phyloP scores from a whole-genome alignment of 1,140 invertebrate genomes.

The roundworm (Caenorhabditis elegans) region DNA sequence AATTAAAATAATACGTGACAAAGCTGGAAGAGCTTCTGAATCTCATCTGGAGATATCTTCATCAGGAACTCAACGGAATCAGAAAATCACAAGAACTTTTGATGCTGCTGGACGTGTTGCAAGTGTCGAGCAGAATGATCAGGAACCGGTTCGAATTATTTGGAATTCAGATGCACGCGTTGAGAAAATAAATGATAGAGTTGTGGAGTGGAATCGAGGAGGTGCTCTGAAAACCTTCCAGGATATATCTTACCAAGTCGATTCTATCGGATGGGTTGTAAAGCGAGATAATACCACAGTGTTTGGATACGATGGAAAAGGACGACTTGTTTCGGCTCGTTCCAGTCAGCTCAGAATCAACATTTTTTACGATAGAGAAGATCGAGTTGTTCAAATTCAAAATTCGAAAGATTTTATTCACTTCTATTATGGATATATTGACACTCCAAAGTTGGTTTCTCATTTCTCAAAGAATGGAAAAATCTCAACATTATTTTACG shows the following conservation, averaged over 20 bases:
- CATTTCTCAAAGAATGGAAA: conserved; percentile 36
- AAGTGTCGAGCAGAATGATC: background rate
- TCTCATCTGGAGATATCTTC: background rate
- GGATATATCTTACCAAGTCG: background rate
- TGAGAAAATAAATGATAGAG: background rate
- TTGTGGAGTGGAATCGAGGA: background rate
- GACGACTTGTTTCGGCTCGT: background rate
- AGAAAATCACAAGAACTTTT: background rate
- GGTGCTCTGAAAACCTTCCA: background rate
- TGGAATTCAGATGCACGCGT: background rate
- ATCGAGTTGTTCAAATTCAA: background rate
- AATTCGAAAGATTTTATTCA: background rate
- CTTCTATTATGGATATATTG: conserved; percentile 4
- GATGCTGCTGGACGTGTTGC: background rate
- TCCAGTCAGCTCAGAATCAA: background rate
- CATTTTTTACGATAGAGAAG: conserved; percentile 7
- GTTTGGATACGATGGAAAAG: conserved; percentile 27
- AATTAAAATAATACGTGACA: background rate
- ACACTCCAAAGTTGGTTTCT: background rate
- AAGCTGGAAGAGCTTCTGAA: background rate
- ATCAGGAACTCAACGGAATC: background rate
- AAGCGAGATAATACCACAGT: background rate
- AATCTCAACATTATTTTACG: conserved; percentile 27
- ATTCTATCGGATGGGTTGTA: background rate
- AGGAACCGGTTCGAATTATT: background rate